Evolutionary conservation across 2,797 vertebrate genomes (phyloP).

Genomic region (Chelon auratus): DNA sequence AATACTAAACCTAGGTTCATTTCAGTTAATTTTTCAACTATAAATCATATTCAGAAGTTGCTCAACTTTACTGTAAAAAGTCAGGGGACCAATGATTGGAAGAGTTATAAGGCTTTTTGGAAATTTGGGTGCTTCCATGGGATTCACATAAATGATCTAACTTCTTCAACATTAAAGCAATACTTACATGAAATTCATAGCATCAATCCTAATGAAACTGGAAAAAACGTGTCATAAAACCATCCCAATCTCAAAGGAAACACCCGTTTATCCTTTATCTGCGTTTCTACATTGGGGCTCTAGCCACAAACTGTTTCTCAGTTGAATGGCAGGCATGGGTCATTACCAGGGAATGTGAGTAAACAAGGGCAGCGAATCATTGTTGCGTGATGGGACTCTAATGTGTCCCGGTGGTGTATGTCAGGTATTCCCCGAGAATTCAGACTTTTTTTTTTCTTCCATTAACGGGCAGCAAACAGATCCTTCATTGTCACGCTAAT

Average conservation of each 20-base stretch:
- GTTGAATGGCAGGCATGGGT: constrained; percentile 44
- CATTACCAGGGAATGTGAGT: constrained; percentile 66
- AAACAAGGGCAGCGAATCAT: constrained; percentile 59
- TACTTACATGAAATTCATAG: background rate
- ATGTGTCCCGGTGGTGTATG: constrained; percentile 13
- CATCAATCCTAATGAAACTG: background rate
- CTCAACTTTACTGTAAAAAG: background rate
- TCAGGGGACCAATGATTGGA: no score
- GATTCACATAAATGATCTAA: no score
- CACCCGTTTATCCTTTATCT: background rate
- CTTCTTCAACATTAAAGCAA: background rate
- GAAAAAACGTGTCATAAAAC: background rate
- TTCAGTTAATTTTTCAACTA: background rate
- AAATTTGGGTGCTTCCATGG: no score
- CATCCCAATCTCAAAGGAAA: background rate
- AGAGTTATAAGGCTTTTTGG: no score
- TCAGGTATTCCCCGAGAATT: constrained; percentile 60
- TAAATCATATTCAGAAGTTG: background rate
- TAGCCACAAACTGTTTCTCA: constrained; percentile 37
- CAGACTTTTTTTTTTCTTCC: background rate
- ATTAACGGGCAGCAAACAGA: background rate
- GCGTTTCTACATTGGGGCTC: background rate
- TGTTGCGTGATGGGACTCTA: constrained; percentile 17
- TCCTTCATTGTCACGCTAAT: background rate
- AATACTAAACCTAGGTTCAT: background rate